Conservation (phyloP, 2,888 invertebrate species). For the Strigamia transsilvanica region DNA sequence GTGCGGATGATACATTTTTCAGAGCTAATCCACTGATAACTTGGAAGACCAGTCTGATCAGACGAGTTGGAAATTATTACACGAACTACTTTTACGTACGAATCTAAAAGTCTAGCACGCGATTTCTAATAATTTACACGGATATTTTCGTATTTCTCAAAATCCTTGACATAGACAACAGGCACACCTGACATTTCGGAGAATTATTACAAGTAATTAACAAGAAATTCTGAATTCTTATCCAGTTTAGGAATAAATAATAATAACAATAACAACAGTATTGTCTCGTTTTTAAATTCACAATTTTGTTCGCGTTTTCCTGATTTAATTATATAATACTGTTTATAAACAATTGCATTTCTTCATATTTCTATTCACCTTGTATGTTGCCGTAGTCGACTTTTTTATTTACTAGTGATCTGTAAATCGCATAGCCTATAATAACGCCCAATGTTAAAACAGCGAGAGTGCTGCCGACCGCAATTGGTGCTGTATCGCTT, state of each 20-base stretch:
- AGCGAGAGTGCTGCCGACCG: slow-evolving; percentile 84
- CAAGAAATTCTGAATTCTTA: not conserved
- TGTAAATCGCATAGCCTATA: slow-evolving; percentile 83
- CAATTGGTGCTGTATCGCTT: slow-evolving; percentile 84
- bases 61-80: not conserved
- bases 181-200: too few relatives aligned
- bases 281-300: not conserved
- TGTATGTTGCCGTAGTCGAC: slow-evolving; percentile 89
- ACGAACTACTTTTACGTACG: not conserved
- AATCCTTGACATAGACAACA: too few relatives aligned
- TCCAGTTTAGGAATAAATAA: not conserved
- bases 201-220: too few relatives aligned
- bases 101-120: not conserved
- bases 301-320: not conserved
- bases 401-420: slow-evolving; percentile 87
- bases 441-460: slow-evolving; percentile 82
- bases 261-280: slow-evolving; percentile 6
- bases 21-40: not conserved
- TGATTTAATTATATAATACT: slow-evolving; percentile 2
- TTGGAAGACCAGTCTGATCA: slow-evolving; percentile 10
- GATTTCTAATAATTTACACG: not conserved
- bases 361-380: not conserved
- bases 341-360: slow-evolving; percentile 14
- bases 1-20: not conserved
- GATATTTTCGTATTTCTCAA: not conserved